Evolutionary conservation across 2,888 invertebrate species (phyloP).

Genomic region (Pachymerium ferrugineum): DNA sequence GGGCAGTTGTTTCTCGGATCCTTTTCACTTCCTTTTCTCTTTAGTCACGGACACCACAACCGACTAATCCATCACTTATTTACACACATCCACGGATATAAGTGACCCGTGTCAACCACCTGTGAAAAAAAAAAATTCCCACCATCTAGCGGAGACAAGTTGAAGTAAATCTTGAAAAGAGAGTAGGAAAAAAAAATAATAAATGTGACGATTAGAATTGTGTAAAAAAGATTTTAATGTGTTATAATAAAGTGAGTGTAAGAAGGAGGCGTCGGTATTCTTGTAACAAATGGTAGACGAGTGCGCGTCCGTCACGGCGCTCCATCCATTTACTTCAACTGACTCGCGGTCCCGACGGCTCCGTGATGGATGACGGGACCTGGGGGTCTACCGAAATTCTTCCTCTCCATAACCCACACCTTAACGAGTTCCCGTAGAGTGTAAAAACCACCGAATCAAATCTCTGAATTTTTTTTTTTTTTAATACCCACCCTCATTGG

Average conservation of each 20-base stretch:
- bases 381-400: not conserved
- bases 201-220: no score
- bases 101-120: no score
- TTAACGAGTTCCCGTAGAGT: not conserved
- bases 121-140: no score
- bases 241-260: no score
- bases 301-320: conserved; percentile 22
- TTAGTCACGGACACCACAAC: conserved; percentile 25
- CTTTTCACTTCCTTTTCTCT: conserved; percentile 21
- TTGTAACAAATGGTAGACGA: conserved; percentile 22
- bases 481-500: not conserved
- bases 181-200: no score
- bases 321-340: conserved; percentile 24
- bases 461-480: no score
- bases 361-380: conserved; percentile 19
- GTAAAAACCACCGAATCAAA: no score
- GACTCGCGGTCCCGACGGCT: conserved; percentile 18
- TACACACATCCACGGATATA: no score
- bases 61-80: conserved; percentile 19
- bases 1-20: conserved; percentile 1
- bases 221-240: no score
- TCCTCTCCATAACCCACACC: not conserved
- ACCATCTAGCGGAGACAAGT: no score
- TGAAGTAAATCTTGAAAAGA: no score
- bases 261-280: conserved; percentile 4